A percentile compares a stretch with the other conserved stretches of the same genome.
phyloP scores from a whole-genome alignment of 2,797 vertebrate species.

The Crossoptilon crossoptilon region DNA sequence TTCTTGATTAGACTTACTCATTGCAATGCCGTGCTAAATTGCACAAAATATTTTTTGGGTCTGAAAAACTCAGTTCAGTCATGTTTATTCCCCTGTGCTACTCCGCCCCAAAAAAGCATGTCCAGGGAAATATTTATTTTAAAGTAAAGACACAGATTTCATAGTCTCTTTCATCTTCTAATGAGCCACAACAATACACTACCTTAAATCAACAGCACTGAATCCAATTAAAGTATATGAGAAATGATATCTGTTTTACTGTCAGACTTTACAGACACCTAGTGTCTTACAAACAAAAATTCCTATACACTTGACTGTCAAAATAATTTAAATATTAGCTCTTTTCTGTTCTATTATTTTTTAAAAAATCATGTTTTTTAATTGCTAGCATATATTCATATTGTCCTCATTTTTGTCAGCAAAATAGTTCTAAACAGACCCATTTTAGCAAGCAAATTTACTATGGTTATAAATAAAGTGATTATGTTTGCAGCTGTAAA shows the following conservation, averaged over 20 bases:
- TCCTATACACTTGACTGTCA: conserved; percentile 3
- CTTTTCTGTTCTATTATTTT: conserved; percentile 40
- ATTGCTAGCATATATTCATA: conserved; percentile 45
- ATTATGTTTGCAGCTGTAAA: conserved; percentile 46
- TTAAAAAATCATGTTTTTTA: conserved; percentile 33
- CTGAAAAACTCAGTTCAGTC: conserved; percentile 11
- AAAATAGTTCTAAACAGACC: conserved; percentile 45
- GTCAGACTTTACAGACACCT: conserved; percentile 5
- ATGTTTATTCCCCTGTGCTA: conserved; percentile 11
- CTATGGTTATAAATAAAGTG: conserved; percentile 53
- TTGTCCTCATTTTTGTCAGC: conserved; percentile 46
- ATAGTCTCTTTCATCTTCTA: conserved; percentile 63
- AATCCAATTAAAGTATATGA: conserved; percentile 34
- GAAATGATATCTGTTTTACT: conserved; percentile 1
- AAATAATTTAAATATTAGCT: conserved; percentile 56
- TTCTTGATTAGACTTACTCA: background rate
- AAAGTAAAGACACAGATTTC: conserved; percentile 45
- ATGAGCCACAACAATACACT: conserved; percentile 43
- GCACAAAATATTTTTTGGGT: background rate
- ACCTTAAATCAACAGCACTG: background rate
- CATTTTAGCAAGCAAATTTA: conserved; percentile 53
- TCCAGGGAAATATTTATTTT: conserved; percentile 60
- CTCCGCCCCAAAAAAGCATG: conserved; percentile 10
- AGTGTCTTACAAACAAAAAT: background rate
- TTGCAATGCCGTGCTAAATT: background rate